Percentiles rank a stretch among this genome's conserved stretches.
Conservation (phyloP, 1,140 invertebrate genomes). For the Macrocentrus cingulum region DNA sequence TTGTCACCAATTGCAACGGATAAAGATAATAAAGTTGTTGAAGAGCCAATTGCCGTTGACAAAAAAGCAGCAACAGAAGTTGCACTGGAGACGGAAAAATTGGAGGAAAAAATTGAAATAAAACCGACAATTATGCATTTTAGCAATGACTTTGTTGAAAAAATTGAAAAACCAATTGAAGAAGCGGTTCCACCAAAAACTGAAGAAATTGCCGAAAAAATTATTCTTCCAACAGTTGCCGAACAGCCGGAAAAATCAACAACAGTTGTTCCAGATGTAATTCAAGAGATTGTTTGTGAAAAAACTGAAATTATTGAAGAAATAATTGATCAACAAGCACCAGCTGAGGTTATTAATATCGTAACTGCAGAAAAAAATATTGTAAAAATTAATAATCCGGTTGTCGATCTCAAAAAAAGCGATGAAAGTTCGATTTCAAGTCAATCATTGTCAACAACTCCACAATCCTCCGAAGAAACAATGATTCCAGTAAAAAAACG, state of each 20-base stretch:
- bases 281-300: constrained; percentile 1
- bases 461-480: constrained; percentile 34
- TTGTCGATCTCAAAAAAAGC: not conserved
- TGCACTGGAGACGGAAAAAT: not conserved
- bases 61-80: not conserved
- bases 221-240: too few species aligned
- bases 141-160: too few species aligned
- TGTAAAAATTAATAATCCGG: not conserved
- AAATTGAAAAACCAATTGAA: too few species aligned
- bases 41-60: not conserved
- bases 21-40: not conserved
- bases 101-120: constrained; percentile 1
- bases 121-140: too few species aligned
- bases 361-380: not conserved
- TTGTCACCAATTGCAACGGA: too few species aligned
- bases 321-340: not conserved
- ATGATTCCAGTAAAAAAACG: constrained; percentile 54
- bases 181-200: too few species aligned
- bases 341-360: not conserved
- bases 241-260: too few species aligned
- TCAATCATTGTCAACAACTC: constrained; percentile 23
- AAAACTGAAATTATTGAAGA: not conserved
- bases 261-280: not conserved
- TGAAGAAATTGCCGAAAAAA: too few species aligned
- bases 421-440: not conserved